A percentile compares a stretch with the other conserved stretches of the same genome.
Evolutionary conservation across 2,797 vertebrate species (phyloP).

Genomic region (Eidolon dupreanum): DNA sequence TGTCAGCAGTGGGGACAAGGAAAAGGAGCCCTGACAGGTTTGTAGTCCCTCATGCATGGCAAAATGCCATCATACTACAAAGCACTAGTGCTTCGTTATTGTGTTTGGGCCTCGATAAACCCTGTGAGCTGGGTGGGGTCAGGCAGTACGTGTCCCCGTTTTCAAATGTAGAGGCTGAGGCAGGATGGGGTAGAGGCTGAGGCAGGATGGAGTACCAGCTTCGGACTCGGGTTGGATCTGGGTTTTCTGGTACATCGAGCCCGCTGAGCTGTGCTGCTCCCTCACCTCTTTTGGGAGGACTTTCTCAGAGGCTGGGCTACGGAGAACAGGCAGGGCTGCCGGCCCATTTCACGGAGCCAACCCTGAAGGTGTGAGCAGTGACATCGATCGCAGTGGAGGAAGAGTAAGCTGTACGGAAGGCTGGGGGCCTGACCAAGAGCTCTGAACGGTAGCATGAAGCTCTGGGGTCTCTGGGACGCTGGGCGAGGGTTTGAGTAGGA

Average conservation of each 20-base stretch:
- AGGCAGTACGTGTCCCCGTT: neutral
- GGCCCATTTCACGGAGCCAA: neutral
- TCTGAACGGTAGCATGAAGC: accelerated
- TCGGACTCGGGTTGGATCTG: neutral
- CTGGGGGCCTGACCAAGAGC: neutral
- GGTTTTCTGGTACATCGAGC: neutral
- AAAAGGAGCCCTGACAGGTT: neutral
- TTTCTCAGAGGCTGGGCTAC: accelerated
- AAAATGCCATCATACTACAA: too few species aligned
- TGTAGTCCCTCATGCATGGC: accelerated
- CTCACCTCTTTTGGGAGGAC: neutral
- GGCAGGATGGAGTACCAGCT: neutral
- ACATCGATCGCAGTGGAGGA: neutral
- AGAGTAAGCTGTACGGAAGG: neutral
- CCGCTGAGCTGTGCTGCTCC: neutral
- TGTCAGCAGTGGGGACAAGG: neutral
- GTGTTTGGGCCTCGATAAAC: neutral
- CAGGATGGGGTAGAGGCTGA: neutral
- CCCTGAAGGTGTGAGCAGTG: neutral
- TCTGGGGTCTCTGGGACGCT: neutral
- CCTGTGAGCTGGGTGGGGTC: neutral
- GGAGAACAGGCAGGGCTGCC: neutral
- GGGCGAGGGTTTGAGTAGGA: neutral
- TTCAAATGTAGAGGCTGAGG: neutral
- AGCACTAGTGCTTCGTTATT: accelerated